Evolutionary conservation across 2,797 vertebrate species (phyloP).

Genomic region (Miichthys miiuy): DNA sequence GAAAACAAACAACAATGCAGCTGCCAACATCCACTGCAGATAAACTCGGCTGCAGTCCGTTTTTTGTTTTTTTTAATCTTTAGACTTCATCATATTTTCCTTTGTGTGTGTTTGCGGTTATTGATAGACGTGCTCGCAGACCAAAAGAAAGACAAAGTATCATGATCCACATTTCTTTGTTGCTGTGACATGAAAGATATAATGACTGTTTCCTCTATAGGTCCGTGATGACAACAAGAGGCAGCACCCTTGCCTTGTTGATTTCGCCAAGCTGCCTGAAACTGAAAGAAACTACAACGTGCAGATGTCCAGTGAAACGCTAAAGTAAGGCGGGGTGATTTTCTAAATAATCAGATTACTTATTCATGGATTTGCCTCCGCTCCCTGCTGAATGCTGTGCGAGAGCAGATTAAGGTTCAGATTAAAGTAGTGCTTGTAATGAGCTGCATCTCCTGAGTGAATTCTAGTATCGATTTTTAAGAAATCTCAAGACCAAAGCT

Average conservation of each 20-base stretch:
- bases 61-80: conserved; percentile 6
- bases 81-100: background rate
- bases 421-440: conserved; percentile 66
- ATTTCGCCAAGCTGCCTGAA: conserved; percentile 97
- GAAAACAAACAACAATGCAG: conserved; percentile 31
- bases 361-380: conserved; percentile 31
- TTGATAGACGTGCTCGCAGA: background rate
- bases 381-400: conserved; percentile 35
- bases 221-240: conserved; percentile 98
- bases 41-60: background rate
- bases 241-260: conserved; percentile 98
- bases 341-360: conserved; percentile 44
- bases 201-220: conserved; percentile 77
- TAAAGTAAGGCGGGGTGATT: conserved; percentile 89
- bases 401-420: conserved; percentile 53
- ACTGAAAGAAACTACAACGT: conserved; percentile 99
- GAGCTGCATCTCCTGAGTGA: conserved; percentile 61
- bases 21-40: conserved; percentile 7
- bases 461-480: conserved; percentile 68
- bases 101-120: background rate
- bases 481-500: conserved; percentile 43
- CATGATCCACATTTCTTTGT: background rate
- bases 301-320: conserved; percentile 99
- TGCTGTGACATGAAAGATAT: background rate
- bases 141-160: background rate